Conservation (phyloP, 2,888 invertebrate species). For the Ichneumoninae sp. region DNA sequence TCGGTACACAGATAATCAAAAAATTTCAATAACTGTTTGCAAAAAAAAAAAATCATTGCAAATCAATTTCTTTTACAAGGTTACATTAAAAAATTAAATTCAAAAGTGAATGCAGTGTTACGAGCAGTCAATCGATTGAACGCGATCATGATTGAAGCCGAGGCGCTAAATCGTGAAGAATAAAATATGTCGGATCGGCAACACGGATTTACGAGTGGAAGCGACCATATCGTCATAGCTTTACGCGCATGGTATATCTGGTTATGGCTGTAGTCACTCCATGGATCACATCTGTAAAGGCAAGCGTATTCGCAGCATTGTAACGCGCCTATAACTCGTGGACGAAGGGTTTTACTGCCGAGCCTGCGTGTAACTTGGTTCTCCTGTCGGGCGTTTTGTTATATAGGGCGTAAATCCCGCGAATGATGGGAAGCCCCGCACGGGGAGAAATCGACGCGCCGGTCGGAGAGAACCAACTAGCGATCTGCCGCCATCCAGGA, state of each 20-base stretch:
- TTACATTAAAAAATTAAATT: not conserved
- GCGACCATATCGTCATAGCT: not conserved
- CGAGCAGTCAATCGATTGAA: not conserved
- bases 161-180: not conserved
- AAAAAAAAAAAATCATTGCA: not conserved
- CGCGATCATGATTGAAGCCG: not conserved
- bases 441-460: constrained; percentile 1
- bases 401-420: constrained; percentile 26
- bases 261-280: constrained; percentile 17
- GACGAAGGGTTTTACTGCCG: constrained; percentile 32
- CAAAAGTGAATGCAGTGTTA: not conserved
- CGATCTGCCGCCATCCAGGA: not conserved
- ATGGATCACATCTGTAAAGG: constrained; percentile 12
- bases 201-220: not conserved
- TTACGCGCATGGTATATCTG: not conserved
- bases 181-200: not conserved
- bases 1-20: not conserved
- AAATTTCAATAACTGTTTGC: not conserved
- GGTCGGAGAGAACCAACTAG: not conserved
- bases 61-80: not conserved
- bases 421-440: constrained; percentile 2
- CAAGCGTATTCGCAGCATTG: constrained; percentile 4
- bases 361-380: constrained; percentile 4
- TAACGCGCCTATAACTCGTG: constrained; percentile 6
- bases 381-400: constrained; percentile 17